These are phyloP conservation scores for Collichthys lucidus DNA, from an alignment of 2,113 vertebrate genomes.

Conservation along the genomic window DNA sequence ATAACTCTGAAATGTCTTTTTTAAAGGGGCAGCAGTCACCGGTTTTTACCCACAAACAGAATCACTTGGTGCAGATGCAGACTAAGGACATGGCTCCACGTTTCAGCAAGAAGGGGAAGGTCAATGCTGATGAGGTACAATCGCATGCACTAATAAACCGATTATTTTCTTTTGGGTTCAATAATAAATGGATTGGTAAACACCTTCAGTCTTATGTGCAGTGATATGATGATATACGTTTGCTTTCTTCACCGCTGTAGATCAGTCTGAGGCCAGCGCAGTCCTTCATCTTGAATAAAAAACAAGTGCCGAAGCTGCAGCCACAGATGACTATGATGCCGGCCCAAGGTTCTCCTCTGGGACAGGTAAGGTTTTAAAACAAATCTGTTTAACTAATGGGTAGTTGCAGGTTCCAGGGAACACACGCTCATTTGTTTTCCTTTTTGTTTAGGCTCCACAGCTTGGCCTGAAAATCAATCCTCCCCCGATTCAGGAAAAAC, in stretches of 20 bases:
- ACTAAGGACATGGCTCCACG: slow-evolving; percentile 97
- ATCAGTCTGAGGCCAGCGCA: slow-evolving; percentile 99
- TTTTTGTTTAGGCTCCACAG: slow-evolving; percentile 86
- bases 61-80: slow-evolving; percentile 93
- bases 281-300: slow-evolving; percentile 96
- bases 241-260: slow-evolving; percentile 70
- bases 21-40: slow-evolving; percentile 93
- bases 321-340: slow-evolving; percentile 96
- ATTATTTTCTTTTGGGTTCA: not conserved
- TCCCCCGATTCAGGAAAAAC: slow-evolving; percentile 98
- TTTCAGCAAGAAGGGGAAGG: slow-evolving; percentile 98
- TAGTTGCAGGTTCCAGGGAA: not conserved
- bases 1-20: slow-evolving; percentile 27
- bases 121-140: slow-evolving; percentile 96
- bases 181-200: not conserved
- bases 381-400: not conserved
- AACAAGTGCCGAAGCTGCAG: slow-evolving; percentile 97
- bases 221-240: not conserved
- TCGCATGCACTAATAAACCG: fast-evolving
- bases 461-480: slow-evolving; percentile 98
- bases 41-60: slow-evolving; percentile 97
- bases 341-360: slow-evolving; percentile 92
- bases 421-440: not conserved
- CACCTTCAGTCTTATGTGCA: not conserved
- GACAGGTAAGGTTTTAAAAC: slow-evolving; percentile 87